Percentiles rank a stretch among this genome's conserved stretches.
Evolutionary conservation across 1,140 invertebrate genomes (phyloP).

Genomic region (Bombus breviceps): DNA sequence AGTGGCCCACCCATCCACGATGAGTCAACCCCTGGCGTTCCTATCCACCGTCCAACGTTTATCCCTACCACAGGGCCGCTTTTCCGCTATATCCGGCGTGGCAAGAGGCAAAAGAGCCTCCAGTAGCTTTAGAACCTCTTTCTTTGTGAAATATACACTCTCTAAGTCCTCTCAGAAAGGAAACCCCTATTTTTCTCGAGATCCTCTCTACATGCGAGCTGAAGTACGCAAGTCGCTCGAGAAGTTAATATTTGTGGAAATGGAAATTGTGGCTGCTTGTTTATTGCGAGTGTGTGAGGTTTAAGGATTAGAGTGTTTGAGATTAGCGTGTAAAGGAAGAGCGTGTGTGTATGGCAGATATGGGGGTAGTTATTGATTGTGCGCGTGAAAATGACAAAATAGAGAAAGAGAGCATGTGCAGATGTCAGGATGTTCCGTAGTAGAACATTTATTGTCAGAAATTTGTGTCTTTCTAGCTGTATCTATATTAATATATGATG

Average conservation of each 20-base stretch:
- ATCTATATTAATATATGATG: no score
- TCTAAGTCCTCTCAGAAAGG: constrained; percentile 36
- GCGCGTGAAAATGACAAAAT: not conserved
- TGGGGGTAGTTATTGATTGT: not conserved
- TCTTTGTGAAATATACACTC: constrained; percentile 26
- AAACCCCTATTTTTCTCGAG: constrained; percentile 49
- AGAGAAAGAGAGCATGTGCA: no score
- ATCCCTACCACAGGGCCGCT: constrained; percentile 33
- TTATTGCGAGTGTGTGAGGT: not conserved
- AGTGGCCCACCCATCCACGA: constrained; percentile 72
- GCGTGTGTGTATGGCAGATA: no score
- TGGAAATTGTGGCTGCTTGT: not conserved
- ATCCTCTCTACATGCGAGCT: no score
- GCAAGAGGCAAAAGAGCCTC: constrained; percentile 53
- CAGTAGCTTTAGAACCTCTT: constrained; percentile 38
- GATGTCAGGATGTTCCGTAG: no score
- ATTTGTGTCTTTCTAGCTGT: no score
- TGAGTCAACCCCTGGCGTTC: constrained; percentile 15
- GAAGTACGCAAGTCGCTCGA: not conserved
- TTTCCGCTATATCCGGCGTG: constrained; percentile 62
- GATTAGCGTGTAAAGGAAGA: not conserved
- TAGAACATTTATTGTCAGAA: no score
- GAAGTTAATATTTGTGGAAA: constrained; percentile 27
- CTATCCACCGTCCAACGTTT: not conserved
- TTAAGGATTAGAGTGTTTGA: not conserved